Evolutionary conservation across 2,888 invertebrate genomes (phyloP).

Genomic region (Stenichneumon culpator): DNA sequence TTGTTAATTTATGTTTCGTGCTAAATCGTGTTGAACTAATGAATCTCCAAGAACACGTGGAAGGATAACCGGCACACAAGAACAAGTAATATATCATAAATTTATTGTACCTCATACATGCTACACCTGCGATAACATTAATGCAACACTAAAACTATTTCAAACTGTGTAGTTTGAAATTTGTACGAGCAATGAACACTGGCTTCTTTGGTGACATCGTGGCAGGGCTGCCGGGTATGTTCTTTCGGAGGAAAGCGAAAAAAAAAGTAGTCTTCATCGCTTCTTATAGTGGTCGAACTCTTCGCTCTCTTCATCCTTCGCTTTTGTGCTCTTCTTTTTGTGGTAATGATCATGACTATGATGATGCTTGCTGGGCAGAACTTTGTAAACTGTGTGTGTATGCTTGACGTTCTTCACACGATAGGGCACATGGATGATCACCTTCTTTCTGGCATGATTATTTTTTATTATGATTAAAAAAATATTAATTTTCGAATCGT

Average conservation of each 20-base stretch:
- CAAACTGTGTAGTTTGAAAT: conserved; percentile 32
- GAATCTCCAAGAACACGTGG: too few relatives aligned
- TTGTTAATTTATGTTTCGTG: too few relatives aligned
- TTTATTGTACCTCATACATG: conserved; percentile 35
- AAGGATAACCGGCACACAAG: too few relatives aligned
- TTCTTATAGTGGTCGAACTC: conserved; percentile 71
- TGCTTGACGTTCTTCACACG: conserved; percentile 90
- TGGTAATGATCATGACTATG: conserved; percentile 33
- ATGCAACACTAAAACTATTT: conserved; percentile 28
- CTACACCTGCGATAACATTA: conserved; percentile 14
- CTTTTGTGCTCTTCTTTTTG: conserved; percentile 62
- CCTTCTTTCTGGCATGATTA: conserved; percentile 86
- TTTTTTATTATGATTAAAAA: conserved; percentile 58
- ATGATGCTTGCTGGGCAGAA: conserved; percentile 87
- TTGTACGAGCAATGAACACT: conserved; percentile 47
- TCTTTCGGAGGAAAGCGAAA: conserved; percentile 27
- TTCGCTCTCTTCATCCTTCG: conserved; percentile 55
- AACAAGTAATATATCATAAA: not conserved
- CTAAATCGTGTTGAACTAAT: too few relatives aligned
- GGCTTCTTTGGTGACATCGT: conserved; percentile 54
- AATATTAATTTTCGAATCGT: conserved; percentile 27
- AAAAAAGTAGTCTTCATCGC: conserved; percentile 41
- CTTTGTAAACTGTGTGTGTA: conserved; percentile 90
- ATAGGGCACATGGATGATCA: conserved; percentile 90
- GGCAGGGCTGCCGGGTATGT: conserved; percentile 20